Evolutionary conservation across 2,113 vertebrate species (phyloP).

Genomic region (Equus quagga): DNA sequence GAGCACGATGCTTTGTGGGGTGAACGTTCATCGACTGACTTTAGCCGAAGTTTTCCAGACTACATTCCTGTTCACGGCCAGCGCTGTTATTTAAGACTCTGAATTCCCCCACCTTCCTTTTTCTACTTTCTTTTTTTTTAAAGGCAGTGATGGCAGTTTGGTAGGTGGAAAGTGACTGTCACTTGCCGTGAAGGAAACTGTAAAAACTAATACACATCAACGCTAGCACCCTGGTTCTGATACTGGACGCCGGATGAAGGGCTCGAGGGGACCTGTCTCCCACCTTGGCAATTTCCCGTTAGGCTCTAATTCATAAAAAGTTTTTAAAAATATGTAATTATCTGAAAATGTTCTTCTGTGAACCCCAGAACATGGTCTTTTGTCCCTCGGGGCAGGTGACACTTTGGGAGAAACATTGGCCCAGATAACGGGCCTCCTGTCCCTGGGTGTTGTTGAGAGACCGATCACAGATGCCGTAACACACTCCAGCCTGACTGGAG

Average conservation of each 20-base stretch:
- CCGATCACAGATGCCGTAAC: neutral
- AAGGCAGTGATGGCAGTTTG: neutral
- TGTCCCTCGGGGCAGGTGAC: neutral
- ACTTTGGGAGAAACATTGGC: neutral
- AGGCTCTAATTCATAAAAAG: neutral
- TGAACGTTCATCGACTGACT: neutral
- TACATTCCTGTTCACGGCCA: neutral
- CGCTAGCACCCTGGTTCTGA: neutral
- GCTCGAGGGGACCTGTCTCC: too few relatives aligned
- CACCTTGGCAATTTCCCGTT: neutral
- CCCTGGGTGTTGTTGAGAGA: neutral
- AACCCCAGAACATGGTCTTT: neutral
- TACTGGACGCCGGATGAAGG: neutral
- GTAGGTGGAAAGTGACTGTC: neutral
- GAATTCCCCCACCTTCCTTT: neutral
- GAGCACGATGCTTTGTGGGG: accelerated
- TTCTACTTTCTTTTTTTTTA: neutral
- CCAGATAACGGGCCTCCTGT: neutral
- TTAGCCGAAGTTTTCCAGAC: neutral
- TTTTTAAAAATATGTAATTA: neutral
- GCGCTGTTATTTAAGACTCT: neutral
- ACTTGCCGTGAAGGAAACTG: neutral
- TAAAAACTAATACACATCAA: neutral
- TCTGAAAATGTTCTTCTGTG: neutral
- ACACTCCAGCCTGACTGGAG: neutral